Percentiles rank a stretch among this genome's conserved stretches.
These are phyloP conservation scores for Melospiza georgiana DNA, from an alignment of 2,113 vertebrate genomes.

Conservation along the genomic window DNA sequence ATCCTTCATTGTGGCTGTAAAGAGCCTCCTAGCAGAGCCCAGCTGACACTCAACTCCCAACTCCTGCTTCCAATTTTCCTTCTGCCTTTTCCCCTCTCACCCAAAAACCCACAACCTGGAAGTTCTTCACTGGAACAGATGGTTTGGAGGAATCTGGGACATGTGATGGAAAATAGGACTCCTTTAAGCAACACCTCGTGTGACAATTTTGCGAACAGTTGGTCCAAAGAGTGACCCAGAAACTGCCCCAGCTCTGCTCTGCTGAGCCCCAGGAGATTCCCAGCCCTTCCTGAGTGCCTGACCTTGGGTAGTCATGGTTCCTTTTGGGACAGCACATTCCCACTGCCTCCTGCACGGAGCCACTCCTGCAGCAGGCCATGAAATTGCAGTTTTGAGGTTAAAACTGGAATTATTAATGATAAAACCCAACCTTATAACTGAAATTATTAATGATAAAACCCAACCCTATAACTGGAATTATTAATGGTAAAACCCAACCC, in stretches of 20 bases:
- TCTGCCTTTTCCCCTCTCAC: neutral
- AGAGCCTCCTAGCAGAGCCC: conserved; percentile 34
- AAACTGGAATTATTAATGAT: neutral
- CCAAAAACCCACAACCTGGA: conserved; percentile 36
- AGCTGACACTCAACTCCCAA: conserved; percentile 26
- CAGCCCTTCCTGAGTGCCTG: neutral
- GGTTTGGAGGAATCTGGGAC: conserved; percentile 58
- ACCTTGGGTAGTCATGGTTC: neutral
- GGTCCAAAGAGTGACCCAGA: conserved; percentile 51
- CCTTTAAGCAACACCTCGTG: conserved; percentile 37
- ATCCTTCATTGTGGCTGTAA: conserved; percentile 18
- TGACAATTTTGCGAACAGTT: conserved; percentile 50
- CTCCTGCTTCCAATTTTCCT: neutral
- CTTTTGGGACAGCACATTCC: neutral
- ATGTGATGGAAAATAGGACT: conserved; percentile 46
- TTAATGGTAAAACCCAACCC: neutral
- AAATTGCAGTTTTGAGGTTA: neutral
- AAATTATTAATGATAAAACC: neutral
- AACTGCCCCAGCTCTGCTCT: neutral
- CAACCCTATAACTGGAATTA: neutral
- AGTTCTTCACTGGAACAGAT: conserved; percentile 58
- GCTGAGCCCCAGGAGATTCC: neutral
- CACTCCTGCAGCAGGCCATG: neutral
- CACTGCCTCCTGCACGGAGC: neutral
- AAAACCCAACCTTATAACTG: neutral